Evolutionary conservation across 2,797 vertebrate species (phyloP), one percentile per base, ranked within the genome.

Genomic region (Xerus rutilus): DNA sequence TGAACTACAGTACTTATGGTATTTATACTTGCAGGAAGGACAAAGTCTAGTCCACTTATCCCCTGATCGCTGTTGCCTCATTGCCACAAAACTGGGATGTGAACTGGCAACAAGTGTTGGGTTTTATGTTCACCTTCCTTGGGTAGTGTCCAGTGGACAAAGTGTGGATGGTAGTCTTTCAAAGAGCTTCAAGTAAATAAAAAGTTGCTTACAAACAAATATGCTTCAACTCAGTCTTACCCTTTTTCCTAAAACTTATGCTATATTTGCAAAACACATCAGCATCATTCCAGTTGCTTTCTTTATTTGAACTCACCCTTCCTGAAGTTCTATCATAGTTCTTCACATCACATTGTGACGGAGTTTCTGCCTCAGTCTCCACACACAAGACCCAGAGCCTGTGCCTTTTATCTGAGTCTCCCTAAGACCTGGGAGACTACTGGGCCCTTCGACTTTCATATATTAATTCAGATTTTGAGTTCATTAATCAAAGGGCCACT

Each of bases 401-500:
- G 1, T 2, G 17, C 25, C 25, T 88, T 73, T 21, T 30, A 11
- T 12, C 39, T 20, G 62, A 79, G 57, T 4, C 67, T 47, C 39
- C 54, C 28, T 47, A 35, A 84, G 43, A 70, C 39, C 8, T 57
- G 67, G 77, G 39, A 88, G 78, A 74, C 39, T 47, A 57, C 39
- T 32, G n/a, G 62, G 43, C 43, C 52, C 52, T 92, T 35, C 49
- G 74, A 86, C 76, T 91, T 72, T 73, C 82, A 92, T 74, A 65
- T 62, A 76, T 89, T 73, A 84, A 87, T 77, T 77, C 20, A 67
- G 64, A 85, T 52, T 77, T 52, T 47, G 69, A 64, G 49, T 83
- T 86, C 83, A 91, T 94, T 83, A 86, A 96, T 97, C 65, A 96
- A 95, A 95, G 7, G 64, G 30, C 45, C 62, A 93, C 79, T 45